Base-by-base conservation (phyloP, 92 coral and sea anemone species). In the Paramuricea clavata region DNA sequence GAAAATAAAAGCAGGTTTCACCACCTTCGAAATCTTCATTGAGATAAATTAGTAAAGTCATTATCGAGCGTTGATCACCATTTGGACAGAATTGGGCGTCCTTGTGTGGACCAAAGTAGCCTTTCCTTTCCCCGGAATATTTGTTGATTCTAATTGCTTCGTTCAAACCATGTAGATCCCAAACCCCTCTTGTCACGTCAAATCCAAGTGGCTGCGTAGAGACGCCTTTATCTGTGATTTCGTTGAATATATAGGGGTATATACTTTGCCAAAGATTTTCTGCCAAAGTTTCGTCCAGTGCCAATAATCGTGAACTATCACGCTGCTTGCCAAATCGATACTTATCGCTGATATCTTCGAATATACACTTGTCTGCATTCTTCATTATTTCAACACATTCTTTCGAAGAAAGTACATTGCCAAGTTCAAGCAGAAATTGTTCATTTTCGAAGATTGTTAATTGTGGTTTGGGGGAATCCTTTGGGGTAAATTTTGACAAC, bases 31-130 rank as follows among this genome's bases (percentile, higher is more conserved):
- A 76, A 32, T 26, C 44, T 8, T 76, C 41, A 76, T 76, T 78
- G 12, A 78, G 69, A 42, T 78, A 78, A 33, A 78, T 36, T 9
- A 78, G 12, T 69, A 78, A 52, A 23, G 83, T 78, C 32, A 78
- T 26, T 21, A 78, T 12, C 32, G 83, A 78, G 12, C 83, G 83
- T 33, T 78, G 43, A 36, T 78, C 83, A 52, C 69, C 83, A 56
- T 56, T 56, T 78, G 83, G 83, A 78, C 83, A 78, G 36, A 47
- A 78, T 56, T 78, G 83, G 12, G 83, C 83, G 54, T 78, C 83
- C 54, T 78, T 78, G 83, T 78, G 83, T 0, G 69, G 69, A 21
- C 69, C 83, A 78, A 78, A 78, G 49, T 9, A 56, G 21, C 36
- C 83, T 21, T 52, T 78, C 1, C 22, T 78, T 42, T 28, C 30